These are phyloP conservation scores for Deilephila porcellus DNA, from an alignment of 2,888 invertebrate genomes.

Conservation along the genomic window DNA sequence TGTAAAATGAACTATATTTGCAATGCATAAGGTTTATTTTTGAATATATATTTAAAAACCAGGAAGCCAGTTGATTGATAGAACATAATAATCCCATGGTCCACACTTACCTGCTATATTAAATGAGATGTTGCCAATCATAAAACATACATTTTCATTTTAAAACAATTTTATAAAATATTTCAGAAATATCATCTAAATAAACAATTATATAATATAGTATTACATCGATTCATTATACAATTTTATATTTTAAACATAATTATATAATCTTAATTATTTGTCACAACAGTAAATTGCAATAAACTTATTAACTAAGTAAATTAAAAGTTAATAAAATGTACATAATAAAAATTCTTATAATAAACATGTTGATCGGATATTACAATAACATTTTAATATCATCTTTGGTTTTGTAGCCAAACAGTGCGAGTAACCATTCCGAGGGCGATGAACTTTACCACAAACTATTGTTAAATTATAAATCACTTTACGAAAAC, in stretches of 20 bases:
- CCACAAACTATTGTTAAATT: not conserved
- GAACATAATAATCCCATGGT: too few relatives aligned
- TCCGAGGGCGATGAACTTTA: slow-evolving; percentile 32
- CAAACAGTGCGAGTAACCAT: slow-evolving; percentile 54
- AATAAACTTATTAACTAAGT: slow-evolving; percentile 40
- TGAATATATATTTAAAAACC: too few relatives aligned
- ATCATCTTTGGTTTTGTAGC: slow-evolving; percentile 79
- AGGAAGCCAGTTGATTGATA: too few relatives aligned
- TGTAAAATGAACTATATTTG: too few relatives aligned
- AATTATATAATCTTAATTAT: slow-evolving; percentile 32
- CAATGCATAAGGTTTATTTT: too few relatives aligned
- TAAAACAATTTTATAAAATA: slow-evolving; percentile 47
- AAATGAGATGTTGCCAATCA: slow-evolving; percentile 38
- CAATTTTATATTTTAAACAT: slow-evolving; percentile 25
- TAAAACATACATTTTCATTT: slow-evolving; percentile 38
- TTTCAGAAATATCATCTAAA: slow-evolving; percentile 46
- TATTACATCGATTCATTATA: slow-evolving; percentile 40
- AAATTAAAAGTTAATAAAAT: slow-evolving; percentile 42
- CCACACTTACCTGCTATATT: slow-evolving; percentile 37
- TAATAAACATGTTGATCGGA: slow-evolving; percentile 23
- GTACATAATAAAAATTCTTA: slow-evolving; percentile 45
- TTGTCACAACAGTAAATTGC: slow-evolving; percentile 55
- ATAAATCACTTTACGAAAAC: slow-evolving; percentile 27
- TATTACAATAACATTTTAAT: slow-evolving; percentile 62
- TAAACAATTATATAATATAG: slow-evolving; percentile 48